Percentiles rank a stretch among this genome's conserved stretches.
Evolutionary conservation across 2,113 vertebrate genomes (phyloP).

Genomic region (Coreoperca whiteheadi): DNA sequence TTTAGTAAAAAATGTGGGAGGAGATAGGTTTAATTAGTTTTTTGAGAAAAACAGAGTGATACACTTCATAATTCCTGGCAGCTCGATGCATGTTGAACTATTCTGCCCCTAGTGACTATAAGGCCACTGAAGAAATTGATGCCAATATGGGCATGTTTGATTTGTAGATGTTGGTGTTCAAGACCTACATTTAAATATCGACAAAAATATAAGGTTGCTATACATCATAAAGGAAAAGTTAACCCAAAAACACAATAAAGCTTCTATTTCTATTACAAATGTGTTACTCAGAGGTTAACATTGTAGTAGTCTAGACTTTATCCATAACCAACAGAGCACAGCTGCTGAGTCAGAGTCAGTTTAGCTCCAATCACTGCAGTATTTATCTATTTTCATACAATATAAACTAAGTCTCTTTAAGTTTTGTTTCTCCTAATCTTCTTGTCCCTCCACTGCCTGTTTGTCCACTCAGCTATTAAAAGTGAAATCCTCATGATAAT

Average conservation of each 20-base stretch:
- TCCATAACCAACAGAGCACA: neutral
- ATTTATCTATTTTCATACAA: neutral
- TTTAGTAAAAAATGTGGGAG: too few species aligned
- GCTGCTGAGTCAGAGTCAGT: neutral
- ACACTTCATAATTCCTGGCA: too few species aligned
- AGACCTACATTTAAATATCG: neutral
- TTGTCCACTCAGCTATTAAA: slow-evolving; percentile 46
- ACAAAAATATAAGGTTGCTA: neutral
- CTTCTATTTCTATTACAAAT: neutral
- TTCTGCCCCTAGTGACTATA: too few species aligned
- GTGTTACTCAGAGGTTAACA: neutral
- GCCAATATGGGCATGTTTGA: neutral
- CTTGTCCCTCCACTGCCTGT: neutral
- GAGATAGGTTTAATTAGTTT: too few species aligned
- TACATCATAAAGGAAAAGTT: slow-evolving; percentile 8
- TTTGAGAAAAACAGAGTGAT: too few species aligned
- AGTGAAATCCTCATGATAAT: slow-evolving; percentile 26
- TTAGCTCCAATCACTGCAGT: neutral
- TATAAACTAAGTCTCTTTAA: neutral
- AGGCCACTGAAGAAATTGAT: neutral
- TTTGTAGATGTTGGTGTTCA: neutral
- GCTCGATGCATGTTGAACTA: too few species aligned
- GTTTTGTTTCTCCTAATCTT: neutral
- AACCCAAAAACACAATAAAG: neutral
- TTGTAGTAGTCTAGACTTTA: neutral